Conservation (phyloP, 2,797 vertebrate species). For the Alfaro cultratus region DNA sequence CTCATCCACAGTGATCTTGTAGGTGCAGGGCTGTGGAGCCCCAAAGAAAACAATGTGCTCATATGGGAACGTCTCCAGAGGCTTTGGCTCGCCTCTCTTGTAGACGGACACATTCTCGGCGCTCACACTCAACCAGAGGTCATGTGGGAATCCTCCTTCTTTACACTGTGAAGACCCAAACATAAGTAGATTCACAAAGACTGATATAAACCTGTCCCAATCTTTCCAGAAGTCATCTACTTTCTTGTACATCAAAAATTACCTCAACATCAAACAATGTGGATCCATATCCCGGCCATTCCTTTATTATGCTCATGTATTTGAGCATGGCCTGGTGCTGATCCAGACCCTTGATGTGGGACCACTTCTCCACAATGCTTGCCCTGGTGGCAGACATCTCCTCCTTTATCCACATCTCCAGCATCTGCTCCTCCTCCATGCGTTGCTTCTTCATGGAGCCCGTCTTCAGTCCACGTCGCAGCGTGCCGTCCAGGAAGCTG, state of each 20-base stretch:
- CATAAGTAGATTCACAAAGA: neutral
- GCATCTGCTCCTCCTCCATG: constrained; percentile 93
- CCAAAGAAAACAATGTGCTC: constrained; percentile 95
- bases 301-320: constrained; percentile 91
- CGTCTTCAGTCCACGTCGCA: constrained; percentile 88
- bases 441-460: constrained; percentile 92
- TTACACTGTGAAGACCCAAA: constrained; percentile 81
- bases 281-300: constrained; percentile 93
- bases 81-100: constrained; percentile 89
- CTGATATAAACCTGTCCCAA: neutral
- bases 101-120: constrained; percentile 93
- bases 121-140: constrained; percentile 92
- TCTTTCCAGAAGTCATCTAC: neutral
- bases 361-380: constrained; percentile 90
- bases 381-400: constrained; percentile 90
- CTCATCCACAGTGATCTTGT: constrained; percentile 94
- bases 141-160: constrained; percentile 93
- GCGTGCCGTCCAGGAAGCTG: constrained; percentile 91
- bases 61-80: constrained; percentile 92
- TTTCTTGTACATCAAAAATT: neutral
- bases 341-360: constrained; percentile 84
- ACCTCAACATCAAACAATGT: constrained; percentile 95
- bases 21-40: constrained; percentile 89
- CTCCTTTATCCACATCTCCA: constrained; percentile 97
- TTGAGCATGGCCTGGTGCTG: constrained; percentile 94